phyloP scores from a whole-genome alignment of 2,113 vertebrate genomes.

The Callionymus lyra region DNA sequence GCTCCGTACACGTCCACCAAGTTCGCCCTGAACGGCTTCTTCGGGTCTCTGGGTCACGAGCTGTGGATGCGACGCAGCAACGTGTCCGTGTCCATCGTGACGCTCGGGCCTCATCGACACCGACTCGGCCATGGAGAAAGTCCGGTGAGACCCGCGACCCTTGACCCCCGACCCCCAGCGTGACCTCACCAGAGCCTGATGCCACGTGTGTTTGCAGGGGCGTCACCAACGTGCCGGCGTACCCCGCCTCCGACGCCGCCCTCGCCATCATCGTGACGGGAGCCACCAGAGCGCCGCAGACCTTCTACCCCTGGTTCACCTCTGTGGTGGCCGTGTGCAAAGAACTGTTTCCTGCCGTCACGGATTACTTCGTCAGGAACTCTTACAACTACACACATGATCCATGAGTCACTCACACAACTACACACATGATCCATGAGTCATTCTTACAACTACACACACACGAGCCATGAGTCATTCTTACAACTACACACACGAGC shows the following conservation, averaged over 20 bases:
- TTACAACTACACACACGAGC: too few relatives aligned
- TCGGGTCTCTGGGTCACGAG: constrained; percentile 70
- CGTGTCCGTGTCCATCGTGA: constrained; percentile 71
- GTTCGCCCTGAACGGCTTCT: constrained; percentile 80
- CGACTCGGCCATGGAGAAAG: constrained; percentile 58
- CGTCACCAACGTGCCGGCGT: constrained; percentile 44
- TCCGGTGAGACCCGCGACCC: constrained; percentile 61
- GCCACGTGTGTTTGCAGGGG: constrained; percentile 49
- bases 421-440: too few relatives aligned
- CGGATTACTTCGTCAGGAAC: constrained; percentile 51
- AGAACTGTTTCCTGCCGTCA: constrained; percentile 56
- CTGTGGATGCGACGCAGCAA: constrained; percentile 71
- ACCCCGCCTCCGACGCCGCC: constrained; percentile 69
- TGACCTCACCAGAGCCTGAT: constrained; percentile 2
- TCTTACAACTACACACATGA: constrained; percentile 52
- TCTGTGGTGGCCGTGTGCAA: constrained; percentile 32
- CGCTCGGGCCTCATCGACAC: constrained; percentile 77
- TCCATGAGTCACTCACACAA: too few relatives aligned
- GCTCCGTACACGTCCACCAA: constrained; percentile 74
- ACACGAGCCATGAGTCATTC: too few relatives aligned
- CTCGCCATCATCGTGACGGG: constrained; percentile 69
- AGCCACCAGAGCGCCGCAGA: constrained; percentile 43
- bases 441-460: too few relatives aligned
- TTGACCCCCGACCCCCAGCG: too few relatives aligned
- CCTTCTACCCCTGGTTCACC: constrained; percentile 73